Evolutionary conservation across 2,797 vertebrate species (phyloP), one percentile per base, ranked within the genome.

Genomic region (Synanceia verrucosa): DNA sequence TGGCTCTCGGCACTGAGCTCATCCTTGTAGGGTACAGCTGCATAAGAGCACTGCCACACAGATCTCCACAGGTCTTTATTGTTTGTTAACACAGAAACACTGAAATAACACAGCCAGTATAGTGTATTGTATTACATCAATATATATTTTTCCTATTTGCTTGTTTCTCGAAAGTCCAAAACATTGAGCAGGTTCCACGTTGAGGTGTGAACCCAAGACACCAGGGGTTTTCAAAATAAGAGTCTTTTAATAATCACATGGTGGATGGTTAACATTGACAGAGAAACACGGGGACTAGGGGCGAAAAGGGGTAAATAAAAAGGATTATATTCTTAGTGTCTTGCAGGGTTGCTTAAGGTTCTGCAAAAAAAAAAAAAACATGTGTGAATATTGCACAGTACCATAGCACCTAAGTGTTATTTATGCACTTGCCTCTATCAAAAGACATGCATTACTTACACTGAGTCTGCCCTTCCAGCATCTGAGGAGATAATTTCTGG

Each of bases 21-120:
- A 56, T 57, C 24, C 14, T 44, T 63, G 28, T 31, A 16, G 36
- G 29, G n/a, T 58, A 23, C 41, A 73, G 43, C 62, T 56, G 67
- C 43, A 46, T 12, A 19, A 64, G 11, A 57, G 24, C 6, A n/a
- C 58, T 26, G 19, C 67, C n/a, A 34, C 21, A 12, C n/a, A 36
- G 7, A 56, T 61, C n/a, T n/a, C 31, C 13, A 47, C 46, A 65
- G n/a, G 60, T 58, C 21, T 62, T 29, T 57, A 19, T 57, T 61
- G 9, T 21, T 65, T 69, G 34, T 63, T 73, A 50, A 33, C 21
- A 41, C 4, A 57, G 31, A 70, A 29, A 65, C 18, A 16, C 6
- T 21, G 9, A 52, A 16, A 61, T 34, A 39, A 51, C 6, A 52
- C 44, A 52, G 24, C 34, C 36, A 33, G 0, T n/a, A n/a, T n/a